phyloP scores from a whole-genome alignment of 2,888 invertebrate genomes.

The Brenthis daphne region DNA sequence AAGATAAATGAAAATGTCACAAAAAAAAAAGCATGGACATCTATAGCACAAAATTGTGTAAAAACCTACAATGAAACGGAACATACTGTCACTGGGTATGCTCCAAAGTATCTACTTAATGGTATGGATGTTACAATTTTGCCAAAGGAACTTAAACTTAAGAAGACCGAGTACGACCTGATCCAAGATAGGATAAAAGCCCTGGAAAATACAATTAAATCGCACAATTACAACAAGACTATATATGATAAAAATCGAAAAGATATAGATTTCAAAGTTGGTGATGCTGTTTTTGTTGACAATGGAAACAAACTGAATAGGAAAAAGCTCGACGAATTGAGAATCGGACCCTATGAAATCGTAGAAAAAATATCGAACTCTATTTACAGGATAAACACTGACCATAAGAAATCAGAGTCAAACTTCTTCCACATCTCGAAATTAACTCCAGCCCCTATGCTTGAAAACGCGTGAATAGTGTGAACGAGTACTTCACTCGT shows the following conservation, averaged over 20 bases:
- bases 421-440: no score
- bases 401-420: no score
- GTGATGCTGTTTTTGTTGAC: background rate
- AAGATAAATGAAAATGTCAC: conserved; percentile 40
- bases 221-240: background rate
- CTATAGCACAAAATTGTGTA: conserved; percentile 37
- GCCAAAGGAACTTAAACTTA: conserved; percentile 31
- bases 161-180: background rate
- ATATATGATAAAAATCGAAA: background rate
- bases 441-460: no score
- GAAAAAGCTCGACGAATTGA: background rate
- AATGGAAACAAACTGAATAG: background rate
- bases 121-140: conserved; percentile 29
- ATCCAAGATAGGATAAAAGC: background rate
- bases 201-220: background rate
- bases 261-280: background rate
- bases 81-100: conserved; percentile 34
- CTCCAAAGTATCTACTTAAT: conserved; percentile 35
- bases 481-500: no score
- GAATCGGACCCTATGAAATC: background rate
- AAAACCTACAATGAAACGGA: conserved; percentile 34
- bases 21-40: conserved; percentile 43
- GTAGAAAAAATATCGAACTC: background rate
- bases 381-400: no score
- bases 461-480: no score